Conservation (phyloP, 2,888 invertebrate species). For the Erpobdella octoculata region DNA sequence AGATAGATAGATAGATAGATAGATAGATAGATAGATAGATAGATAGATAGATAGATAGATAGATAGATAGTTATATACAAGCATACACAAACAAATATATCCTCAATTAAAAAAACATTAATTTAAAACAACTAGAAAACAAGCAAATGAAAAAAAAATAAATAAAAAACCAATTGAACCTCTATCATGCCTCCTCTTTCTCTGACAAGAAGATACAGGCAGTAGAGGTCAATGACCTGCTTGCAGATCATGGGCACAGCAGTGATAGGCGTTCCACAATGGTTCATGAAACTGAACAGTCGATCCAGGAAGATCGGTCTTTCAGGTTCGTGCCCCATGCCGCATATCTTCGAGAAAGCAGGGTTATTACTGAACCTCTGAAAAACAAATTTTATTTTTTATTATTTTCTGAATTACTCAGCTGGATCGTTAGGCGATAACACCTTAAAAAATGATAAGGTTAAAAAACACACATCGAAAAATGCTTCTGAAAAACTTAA, state of each 20-base stretch:
- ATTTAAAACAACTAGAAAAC: not conserved
- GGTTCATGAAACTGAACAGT: slow-evolving; percentile 89
- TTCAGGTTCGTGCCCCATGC: slow-evolving; percentile 84
- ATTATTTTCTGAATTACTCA: too few relatives aligned
- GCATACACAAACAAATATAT: not conserved
- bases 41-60: not conserved
- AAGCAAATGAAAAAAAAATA: not conserved
- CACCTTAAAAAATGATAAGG: too few relatives aligned
- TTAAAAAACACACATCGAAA: too few relatives aligned
- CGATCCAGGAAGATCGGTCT: slow-evolving; percentile 88
- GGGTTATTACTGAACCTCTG: slow-evolving; percentile 7
- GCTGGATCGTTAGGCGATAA: too few relatives aligned
- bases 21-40: too few relatives aligned
- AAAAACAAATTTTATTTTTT: not conserved
- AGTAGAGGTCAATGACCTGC: slow-evolving; percentile 94
- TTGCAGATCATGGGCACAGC: slow-evolving; percentile 80
- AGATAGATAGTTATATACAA: not conserved
- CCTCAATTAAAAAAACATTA: not conserved
- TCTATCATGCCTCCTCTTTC: slow-evolving; percentile 97
- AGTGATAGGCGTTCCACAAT: slow-evolving; percentile 61
- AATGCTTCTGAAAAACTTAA: slow-evolving; percentile 13
- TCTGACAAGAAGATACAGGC: slow-evolving; percentile 89
- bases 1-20: too few relatives aligned
- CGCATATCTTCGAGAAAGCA: slow-evolving; percentile 67
- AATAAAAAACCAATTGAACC: slow-evolving; percentile 56